A percentile compares a stretch with the other conserved stretches of the same genome.
phyloP scores from a whole-genome alignment of 30 jellyfish, hydroid and myxozoan species.

The Turritopsis dohrnii region DNA sequence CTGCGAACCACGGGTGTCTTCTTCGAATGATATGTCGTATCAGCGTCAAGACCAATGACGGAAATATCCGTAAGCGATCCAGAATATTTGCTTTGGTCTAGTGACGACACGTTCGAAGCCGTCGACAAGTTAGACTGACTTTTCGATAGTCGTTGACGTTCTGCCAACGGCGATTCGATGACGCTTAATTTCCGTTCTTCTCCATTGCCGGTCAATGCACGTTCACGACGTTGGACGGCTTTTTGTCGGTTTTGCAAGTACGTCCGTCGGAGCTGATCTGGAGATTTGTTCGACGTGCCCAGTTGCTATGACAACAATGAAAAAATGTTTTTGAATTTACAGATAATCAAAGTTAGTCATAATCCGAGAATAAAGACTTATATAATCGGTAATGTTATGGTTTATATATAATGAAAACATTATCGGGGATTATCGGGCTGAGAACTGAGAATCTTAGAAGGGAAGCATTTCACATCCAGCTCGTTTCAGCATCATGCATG shows the following conservation, averaged over 20 bases:
- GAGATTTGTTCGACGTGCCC: slow-evolving; percentile 24
- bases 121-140: neutral
- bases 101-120: neutral
- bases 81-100: slow-evolving; percentile 3
- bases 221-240: slow-evolving; percentile 25
- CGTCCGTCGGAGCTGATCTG: slow-evolving; percentile 26
- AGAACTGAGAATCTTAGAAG: neutral
- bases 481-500: neutral
- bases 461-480: neutral
- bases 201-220: neutral
- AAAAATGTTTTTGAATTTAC: neutral
- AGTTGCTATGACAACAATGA: slow-evolving; percentile 19
- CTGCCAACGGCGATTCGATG: neutral
- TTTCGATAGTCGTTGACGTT: neutral
- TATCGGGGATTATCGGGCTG: neutral
- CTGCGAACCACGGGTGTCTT: neutral
- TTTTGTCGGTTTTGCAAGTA: slow-evolving; percentile 26
- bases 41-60: neutral
- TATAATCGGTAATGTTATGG: neutral
- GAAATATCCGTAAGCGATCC: slow-evolving; percentile 20
- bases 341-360: too few species aligned
- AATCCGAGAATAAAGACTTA: neutral
- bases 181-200: slow-evolving; percentile 1
- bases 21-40: neutral
- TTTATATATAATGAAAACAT: too few species aligned